Evolutionary conservation across 2,797 vertebrate species (phyloP).

Genomic region (Amblyraja radiata): DNA sequence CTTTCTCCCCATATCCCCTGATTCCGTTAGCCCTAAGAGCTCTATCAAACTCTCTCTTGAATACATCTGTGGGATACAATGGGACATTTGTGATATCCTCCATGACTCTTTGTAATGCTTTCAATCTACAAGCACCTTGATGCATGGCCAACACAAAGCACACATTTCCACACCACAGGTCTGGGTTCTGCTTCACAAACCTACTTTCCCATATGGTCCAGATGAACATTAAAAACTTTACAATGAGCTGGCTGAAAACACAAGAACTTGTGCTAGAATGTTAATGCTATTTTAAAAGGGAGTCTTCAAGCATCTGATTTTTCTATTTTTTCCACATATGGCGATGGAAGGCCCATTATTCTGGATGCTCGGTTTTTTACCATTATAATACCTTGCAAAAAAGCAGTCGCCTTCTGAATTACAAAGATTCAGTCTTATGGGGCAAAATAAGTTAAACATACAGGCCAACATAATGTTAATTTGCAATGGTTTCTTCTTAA

Average conservation of each 20-base stretch:
- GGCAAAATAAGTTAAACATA: neutral
- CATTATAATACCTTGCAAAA: neutral
- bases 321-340: slow-evolving; percentile 1
- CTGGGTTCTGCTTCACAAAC: neutral
- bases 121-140: too few species aligned
- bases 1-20: too few species aligned
- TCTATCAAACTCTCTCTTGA: too few species aligned
- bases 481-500: neutral
- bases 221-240: slow-evolving; percentile 26
- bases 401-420: neutral
- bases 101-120: neutral
- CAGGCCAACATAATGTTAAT: neutral
- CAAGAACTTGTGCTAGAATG: neutral
- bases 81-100: neutral
- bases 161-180: neutral
- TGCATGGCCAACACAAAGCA: neutral
- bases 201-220: neutral
- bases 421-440: neutral
- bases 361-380: neutral
- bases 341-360: neutral
- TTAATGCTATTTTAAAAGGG: slow-evolving; percentile 6
- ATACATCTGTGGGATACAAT: too few species aligned
- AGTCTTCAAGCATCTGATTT: neutral
- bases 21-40: too few species aligned
- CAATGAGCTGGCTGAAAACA: neutral